Conservation (phyloP, 2,113 vertebrate species). For the Fulmarus glacialis region DNA sequence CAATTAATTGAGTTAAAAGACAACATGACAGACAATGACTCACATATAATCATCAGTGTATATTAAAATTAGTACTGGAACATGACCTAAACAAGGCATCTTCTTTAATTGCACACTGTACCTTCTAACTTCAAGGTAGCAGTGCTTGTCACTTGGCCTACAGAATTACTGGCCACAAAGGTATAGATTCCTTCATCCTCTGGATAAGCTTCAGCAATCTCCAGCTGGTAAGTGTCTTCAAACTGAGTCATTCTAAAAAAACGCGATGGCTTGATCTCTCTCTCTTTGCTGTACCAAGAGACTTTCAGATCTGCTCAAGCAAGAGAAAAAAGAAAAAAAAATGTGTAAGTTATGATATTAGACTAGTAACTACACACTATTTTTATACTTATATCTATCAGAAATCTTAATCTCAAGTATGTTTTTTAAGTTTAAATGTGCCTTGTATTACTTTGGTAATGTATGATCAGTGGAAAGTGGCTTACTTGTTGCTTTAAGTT, state of each 20-base stretch:
- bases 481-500: not conserved
- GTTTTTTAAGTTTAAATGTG: not conserved
- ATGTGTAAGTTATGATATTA: not conserved
- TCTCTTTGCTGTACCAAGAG: constrained; percentile 91
- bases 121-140: constrained; percentile 88
- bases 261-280: constrained; percentile 92
- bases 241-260: constrained; percentile 96
- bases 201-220: constrained; percentile 90
- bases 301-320: constrained; percentile 86
- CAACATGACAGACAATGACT: constrained; percentile 3
- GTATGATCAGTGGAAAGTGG: not conserved
- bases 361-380: not conserved
- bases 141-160: constrained; percentile 90
- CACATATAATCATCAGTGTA: constrained; percentile 2
- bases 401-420: not conserved
- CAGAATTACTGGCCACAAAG: constrained; percentile 88
- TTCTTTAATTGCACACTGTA: constrained; percentile 62
- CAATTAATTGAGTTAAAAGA: constrained; percentile 65
- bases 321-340: not conserved
- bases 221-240: constrained; percentile 93
- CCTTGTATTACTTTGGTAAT: not conserved
- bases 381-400: not conserved
- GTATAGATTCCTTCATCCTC: constrained; percentile 93
- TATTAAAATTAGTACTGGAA: constrained; percentile 37
- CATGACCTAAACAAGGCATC: not conserved